Percentiles rank a stretch among this genome's conserved stretches.
phyloP scores from a whole-genome alignment of 37 sponge, comb jelly and placozoan genomes.

The Halichondria panicea region DNA sequence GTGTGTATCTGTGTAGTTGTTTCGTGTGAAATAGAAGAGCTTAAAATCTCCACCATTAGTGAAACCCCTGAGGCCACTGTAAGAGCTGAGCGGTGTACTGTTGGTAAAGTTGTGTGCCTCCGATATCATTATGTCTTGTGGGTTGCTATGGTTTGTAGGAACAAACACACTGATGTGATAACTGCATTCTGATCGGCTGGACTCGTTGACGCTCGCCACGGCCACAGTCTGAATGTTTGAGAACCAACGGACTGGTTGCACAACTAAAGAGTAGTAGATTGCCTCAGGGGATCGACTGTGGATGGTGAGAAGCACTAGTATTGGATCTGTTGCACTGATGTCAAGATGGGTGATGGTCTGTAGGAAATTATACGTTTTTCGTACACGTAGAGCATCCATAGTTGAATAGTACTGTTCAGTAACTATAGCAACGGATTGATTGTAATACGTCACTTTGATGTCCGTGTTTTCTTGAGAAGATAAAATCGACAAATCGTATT shows the following conservation, averaged over 20 bases:
- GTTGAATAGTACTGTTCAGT: too few species aligned
- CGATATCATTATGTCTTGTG: background rate
- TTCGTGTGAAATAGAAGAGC: background rate
- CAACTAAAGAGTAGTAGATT: slow-evolving; percentile 3
- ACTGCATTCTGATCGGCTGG: background rate
- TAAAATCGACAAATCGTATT: background rate
- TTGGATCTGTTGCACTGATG: background rate
- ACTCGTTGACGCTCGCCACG: too few species aligned
- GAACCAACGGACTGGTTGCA: slow-evolving; percentile 23
- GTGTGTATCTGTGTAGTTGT: background rate
- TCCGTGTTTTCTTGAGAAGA: background rate
- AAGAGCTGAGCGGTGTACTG: background rate
- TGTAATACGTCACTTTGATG: background rate
- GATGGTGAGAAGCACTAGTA: slow-evolving; percentile 3
- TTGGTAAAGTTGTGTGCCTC: background rate
- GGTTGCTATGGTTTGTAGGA: background rate
- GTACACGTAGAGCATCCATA: too few species aligned
- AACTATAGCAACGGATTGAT: too few species aligned
- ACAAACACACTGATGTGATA: slow-evolving; percentile 13
- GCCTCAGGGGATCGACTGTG: background rate
- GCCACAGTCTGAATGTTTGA: background rate
- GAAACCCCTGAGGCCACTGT: background rate
- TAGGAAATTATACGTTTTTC: too few species aligned
- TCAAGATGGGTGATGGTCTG: background rate
- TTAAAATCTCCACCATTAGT: background rate